A percentile compares a stretch with the other conserved stretches of the same genome.
Conservation (phyloP, 2,113 vertebrate genomes). For the Xiphophorus maculatus region DNA sequence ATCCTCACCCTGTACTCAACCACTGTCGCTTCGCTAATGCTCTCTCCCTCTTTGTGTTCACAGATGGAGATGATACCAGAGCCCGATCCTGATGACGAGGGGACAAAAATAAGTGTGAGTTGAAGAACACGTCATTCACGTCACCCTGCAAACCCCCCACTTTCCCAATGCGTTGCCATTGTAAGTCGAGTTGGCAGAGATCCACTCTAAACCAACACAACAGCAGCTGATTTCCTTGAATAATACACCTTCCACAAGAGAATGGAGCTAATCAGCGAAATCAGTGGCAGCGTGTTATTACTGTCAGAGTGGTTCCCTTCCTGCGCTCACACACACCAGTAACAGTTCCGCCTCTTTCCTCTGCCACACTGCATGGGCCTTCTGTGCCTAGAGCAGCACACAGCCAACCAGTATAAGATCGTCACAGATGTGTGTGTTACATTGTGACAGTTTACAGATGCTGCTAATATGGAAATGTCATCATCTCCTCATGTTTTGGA, state of each 20-base stretch:
- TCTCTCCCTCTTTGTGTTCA: slow-evolving; percentile 39
- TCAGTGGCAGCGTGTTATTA: slow-evolving; percentile 61
- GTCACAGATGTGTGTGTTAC: neutral
- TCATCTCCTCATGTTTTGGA: neutral
- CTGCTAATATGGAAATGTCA: neutral
- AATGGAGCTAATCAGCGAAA: slow-evolving; percentile 66
- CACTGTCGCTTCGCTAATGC: slow-evolving; percentile 19
- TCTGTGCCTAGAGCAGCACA: neutral
- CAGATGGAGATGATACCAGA: slow-evolving; percentile 80
- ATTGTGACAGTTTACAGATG: neutral
- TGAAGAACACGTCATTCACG: neutral
- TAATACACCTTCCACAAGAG: slow-evolving; percentile 51
- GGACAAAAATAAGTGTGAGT: slow-evolving; percentile 85
- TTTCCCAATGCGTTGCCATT: neutral
- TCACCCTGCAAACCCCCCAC: neutral
- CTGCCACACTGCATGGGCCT: slow-evolving; percentile 4
- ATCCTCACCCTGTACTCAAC: neutral
- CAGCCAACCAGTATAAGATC: neutral
- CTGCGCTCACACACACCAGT: slow-evolving; percentile 8
- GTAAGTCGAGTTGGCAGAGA: neutral
- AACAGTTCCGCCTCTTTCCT: slow-evolving; percentile 8
- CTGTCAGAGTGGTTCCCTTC: slow-evolving; percentile 48
- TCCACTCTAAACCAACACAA: slow-evolving; percentile 42
- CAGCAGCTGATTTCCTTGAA: slow-evolving; percentile 62
- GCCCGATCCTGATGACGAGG: slow-evolving; percentile 80